Evolutionary conservation across 2,888 invertebrate genomes (phyloP), one percentile per base, ranked within the genome.

Genomic region (Brachyptera risi): DNA sequence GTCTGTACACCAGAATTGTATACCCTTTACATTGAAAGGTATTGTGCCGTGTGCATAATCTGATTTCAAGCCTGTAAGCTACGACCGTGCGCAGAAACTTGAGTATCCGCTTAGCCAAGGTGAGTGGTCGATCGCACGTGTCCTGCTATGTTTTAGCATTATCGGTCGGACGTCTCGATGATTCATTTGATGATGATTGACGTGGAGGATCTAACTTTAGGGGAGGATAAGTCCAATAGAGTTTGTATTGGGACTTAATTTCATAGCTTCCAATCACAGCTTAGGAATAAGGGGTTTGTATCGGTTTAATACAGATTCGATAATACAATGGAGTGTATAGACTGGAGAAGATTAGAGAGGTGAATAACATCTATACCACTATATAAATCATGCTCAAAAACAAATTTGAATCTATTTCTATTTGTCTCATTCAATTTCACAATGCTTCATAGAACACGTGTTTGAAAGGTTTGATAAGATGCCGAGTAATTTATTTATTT

Each of bases 211-310:
- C 24, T 3, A 47, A 5, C 26, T 17, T 15, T 2, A 11, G 15
- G 5, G 3, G n/a, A 24, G 47, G 47, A 24, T 24, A 4, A 23
- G 37, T 17, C 38, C 56, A 60, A 58, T 61, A 42, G 57, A 58
- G 49, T 61, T 58, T 50, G 54, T 27, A 57, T 50, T 57, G 56
- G 19, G 49, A 21, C 57, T 61, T 61, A 57, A 61, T 57, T 61
- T 61, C 58, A 26, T 35, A 35, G 27, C 57, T 57, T 40, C 38
- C 59, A 26, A 26, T 35, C 37, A 24, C 50, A 37, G 21, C 19
- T 38, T n/a, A 17, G 15, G 26, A 23, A 37, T 37, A 19, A 54
- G 23, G 54, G 23, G 40, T 5, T 4, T 9, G 19, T 44, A 19
- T 17, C 4, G 44, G 21, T 17, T 44, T n/a, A n/a, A n/a, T 44